Evolutionary conservation across 1,140 invertebrate genomes (phyloP).

Genomic region (Nasonia vitripennis): DNA sequence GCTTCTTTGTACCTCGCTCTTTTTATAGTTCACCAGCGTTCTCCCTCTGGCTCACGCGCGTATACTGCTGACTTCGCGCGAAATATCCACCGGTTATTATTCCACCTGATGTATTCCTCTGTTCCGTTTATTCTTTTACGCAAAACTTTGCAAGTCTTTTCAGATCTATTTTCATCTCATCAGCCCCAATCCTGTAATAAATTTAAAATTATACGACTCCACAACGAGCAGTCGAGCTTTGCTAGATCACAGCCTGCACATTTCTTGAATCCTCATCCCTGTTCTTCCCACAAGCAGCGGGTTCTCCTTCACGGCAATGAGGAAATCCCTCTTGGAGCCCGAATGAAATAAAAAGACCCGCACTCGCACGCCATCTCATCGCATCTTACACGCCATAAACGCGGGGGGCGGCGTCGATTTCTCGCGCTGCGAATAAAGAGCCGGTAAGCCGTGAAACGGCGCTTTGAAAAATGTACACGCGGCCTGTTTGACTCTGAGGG

Average conservation of each 20-base stretch:
- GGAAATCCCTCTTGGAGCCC: not conserved
- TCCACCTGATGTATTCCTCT: too few relatives aligned
- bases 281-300: not conserved
- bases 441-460: constrained; percentile 21
- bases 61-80: not conserved
- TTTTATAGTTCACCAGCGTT: not conserved
- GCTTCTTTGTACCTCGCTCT: not conserved
- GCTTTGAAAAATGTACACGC: constrained; percentile 12
- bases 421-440: constrained; percentile 10
- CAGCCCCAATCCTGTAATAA: too few relatives aligned
- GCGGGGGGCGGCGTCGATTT: not conserved
- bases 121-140: too few relatives aligned
- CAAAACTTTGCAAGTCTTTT: too few relatives aligned
- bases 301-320: not conserved
- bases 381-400: constrained; percentile 18
- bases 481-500: too few relatives aligned
- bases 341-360: constrained; percentile 17
- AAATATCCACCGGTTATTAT: not conserved
- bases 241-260: not conserved
- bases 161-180: too few relatives aligned
- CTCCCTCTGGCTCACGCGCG: too few relatives aligned
- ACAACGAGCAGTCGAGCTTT: too few relatives aligned
- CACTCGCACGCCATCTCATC: not conserved
- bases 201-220: too few relatives aligned
- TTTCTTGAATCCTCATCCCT: not conserved